Evolutionary conservation across 2,113 vertebrate species (phyloP), one percentile per base, ranked within the genome.

Genomic region (Sphyrna mokarran): DNA sequence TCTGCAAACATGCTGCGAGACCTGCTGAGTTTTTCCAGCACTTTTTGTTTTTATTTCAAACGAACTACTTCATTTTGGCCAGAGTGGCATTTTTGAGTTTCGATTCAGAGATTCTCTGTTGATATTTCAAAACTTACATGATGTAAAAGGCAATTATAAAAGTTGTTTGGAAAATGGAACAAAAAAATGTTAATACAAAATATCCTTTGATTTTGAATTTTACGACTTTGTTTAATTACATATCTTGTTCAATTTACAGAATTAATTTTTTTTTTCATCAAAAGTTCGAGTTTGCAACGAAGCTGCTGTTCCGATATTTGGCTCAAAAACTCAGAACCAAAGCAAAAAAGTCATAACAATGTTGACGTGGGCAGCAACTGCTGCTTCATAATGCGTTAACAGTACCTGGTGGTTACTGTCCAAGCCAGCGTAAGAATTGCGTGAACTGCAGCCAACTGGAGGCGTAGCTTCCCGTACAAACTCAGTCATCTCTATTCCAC

Each of bases 401-500:
- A 70, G 23, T 97, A 99, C 99, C 98, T 99, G 99, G 96, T 98
- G 98, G 97, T 97, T 98, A 93, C 98, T 97, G 96, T 99, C 99
- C 97, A 99, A 97, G 54, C 98, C 99, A 96, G 98, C 98, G 69
- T 99, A 99, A 96, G 99, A 99, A 98, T 99, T 99, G 96, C 99
- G 98, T 96, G 99, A 99, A 97, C 99, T 99, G 97, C 99, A 99
- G 97, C 99, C 99, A 97, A 99, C 99, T 43, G 99, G 99, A 3
- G 99, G 99, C 83, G 99, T 99, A 96, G 98, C 98, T 96, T 99
- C 98, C 96, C 98, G 97, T 96, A 98, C 98, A 96, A 99, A 99
- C 96, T 99, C 98, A 96, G 99, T 98, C 99, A 99, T 99, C 97
- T 99, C 99, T 76, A 99, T 99, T 96, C 99, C 99, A 97, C 99